Conservation (phyloP, 2,888 invertebrate genomes). For the Escarpia spicata region DNA sequence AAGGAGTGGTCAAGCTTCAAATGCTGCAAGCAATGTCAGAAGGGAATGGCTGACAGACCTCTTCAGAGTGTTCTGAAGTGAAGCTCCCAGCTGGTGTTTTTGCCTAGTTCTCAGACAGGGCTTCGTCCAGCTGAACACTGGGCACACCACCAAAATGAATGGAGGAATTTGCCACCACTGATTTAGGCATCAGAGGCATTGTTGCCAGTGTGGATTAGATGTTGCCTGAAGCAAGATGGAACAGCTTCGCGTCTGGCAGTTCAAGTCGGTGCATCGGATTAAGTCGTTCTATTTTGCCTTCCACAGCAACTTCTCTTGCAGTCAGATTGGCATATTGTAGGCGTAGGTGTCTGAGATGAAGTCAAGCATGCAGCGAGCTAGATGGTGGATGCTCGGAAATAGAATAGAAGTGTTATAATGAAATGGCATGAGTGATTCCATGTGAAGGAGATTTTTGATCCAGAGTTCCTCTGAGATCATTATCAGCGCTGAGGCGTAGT, state of each 20-base stretch:
- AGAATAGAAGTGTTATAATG: background rate
- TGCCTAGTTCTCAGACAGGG: background rate
- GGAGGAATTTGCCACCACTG: background rate
- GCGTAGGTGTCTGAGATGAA: background rate
- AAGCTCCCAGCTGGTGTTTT: background rate
- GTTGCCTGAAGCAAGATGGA: background rate
- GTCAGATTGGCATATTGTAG: background rate
- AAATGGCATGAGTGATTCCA: background rate
- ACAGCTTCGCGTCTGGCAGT: background rate
- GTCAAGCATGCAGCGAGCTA: background rate
- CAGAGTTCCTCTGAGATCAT: background rate
- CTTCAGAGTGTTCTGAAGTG: background rate
- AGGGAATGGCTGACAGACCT: background rate
- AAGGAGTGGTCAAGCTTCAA: background rate
- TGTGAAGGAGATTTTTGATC: background rate
- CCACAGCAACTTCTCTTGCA: background rate
- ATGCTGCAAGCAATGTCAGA: background rate
- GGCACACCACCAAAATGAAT: background rate
- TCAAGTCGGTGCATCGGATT: background rate
- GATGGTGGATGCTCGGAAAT: background rate
- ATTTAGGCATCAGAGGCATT: background rate
- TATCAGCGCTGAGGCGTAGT: background rate
- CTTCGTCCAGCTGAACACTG: background rate
- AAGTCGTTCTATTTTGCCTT: background rate
- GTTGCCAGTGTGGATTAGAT: background rate